Evolutionary conservation across 2,113 vertebrate species (phyloP).

Genomic region (Chaetodon trifascialis): DNA sequence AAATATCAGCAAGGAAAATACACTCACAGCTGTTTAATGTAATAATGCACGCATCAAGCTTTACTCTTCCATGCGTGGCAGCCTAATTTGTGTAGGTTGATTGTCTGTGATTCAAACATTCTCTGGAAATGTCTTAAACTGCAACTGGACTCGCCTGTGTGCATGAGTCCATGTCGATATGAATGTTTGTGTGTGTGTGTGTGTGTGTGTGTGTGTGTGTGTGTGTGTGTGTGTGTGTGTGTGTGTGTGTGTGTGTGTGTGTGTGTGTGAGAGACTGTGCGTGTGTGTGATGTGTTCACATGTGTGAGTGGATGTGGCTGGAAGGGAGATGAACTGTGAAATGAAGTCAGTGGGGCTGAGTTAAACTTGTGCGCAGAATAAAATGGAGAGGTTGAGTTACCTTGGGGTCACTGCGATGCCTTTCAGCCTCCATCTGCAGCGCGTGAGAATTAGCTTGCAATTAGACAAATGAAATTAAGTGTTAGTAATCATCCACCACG

Average conservation of each 20-base stretch:
- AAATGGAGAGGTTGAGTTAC: slow-evolving; percentile 38
- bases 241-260: slow-evolving; percentile 12
- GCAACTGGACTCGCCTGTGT: slow-evolving; percentile 16
- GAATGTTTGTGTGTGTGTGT: neutral
- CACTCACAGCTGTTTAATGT: slow-evolving; percentile 72
- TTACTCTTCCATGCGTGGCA: slow-evolving; percentile 46
- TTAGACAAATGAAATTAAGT: slow-evolving; percentile 65
- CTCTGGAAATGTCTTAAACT: slow-evolving; percentile 57
- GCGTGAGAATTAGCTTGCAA: slow-evolving; percentile 46
- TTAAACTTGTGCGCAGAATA: slow-evolving; percentile 40
- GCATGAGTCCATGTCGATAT: neutral
- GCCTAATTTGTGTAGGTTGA: slow-evolving; percentile 71
- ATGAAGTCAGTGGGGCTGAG: slow-evolving; percentile 66
- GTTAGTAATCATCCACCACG: slow-evolving; percentile 38
- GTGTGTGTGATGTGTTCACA: slow-evolving; percentile 15
- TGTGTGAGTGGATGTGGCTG: slow-evolving; percentile 24
- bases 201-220: slow-evolving; percentile 20
- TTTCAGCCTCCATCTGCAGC: slow-evolving; percentile 34
- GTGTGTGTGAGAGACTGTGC: neutral
- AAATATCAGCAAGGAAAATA: slow-evolving; percentile 52
- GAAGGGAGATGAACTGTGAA: slow-evolving; percentile 66
- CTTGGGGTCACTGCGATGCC: slow-evolving; percentile 19
- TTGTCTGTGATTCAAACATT: slow-evolving; percentile 66
- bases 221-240: slow-evolving; percentile 15
- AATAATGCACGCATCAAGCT: slow-evolving; percentile 64